A percentile compares a stretch with the other conserved stretches of the same genome.
These are phyloP conservation scores for Tichodroma muraria DNA, from an alignment of 2,113 vertebrate species.

Conservation along the genomic window DNA sequence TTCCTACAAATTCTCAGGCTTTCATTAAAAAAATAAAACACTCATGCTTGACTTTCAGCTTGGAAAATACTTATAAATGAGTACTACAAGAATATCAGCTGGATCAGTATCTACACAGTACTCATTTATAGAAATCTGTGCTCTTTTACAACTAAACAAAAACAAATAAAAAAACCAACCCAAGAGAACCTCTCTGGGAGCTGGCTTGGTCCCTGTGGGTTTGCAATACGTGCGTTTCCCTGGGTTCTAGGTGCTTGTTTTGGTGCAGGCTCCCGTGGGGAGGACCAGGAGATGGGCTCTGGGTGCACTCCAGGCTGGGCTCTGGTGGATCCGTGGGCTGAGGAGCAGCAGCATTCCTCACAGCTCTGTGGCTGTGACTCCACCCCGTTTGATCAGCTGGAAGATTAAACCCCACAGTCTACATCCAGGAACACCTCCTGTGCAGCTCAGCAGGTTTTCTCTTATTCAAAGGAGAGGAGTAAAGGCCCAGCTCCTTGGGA, in stretches of 20 bases:
- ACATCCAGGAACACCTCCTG: background rate
- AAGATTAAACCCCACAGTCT: background rate
- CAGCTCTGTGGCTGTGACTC: background rate
- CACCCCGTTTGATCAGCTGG: background rate
- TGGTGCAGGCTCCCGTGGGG: fast-evolving
- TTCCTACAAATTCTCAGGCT: background rate
- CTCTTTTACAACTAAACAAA: background rate
- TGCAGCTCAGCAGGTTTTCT: background rate
- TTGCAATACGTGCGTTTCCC: background rate
- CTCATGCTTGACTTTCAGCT: background rate
- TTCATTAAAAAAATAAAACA: background rate
- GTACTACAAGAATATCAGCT: background rate
- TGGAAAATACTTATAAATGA: background rate
- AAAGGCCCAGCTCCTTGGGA: background rate
- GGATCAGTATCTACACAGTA: background rate
- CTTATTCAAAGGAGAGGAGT: background rate
- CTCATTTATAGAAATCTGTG: background rate
- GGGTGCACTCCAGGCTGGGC: background rate
- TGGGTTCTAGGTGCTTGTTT: background rate
- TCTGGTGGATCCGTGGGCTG: fast-evolving
- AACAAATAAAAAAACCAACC: background rate
- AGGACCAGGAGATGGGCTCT: background rate
- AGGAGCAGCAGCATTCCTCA: background rate
- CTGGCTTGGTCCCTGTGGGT: background rate
- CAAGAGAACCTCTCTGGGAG: background rate